phyloP scores from a whole-genome alignment of 2,888 invertebrate genomes.

The Macrophya annulata region DNA sequence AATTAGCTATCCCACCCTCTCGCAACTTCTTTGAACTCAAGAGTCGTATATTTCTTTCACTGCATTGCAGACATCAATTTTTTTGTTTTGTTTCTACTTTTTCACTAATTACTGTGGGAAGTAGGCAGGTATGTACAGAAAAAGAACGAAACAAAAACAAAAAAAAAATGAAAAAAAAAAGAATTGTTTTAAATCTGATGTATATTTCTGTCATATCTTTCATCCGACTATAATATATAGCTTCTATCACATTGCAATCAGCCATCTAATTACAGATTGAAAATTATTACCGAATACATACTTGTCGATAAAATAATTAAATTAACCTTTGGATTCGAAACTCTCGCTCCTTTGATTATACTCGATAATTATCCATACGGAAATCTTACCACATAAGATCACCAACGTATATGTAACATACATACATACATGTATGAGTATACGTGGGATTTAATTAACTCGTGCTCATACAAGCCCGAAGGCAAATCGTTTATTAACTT shows the following conservation, averaged over 20 bases:
- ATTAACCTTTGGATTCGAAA: neutral
- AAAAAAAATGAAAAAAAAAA: neutral
- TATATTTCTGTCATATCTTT: neutral
- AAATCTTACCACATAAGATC: neutral
- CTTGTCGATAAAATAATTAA: slow-evolving; percentile 7
- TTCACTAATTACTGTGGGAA: slow-evolving; percentile 1
- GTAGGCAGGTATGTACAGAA: too few relatives aligned
- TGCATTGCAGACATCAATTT: slow-evolving; percentile 4
- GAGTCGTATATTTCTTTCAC: slow-evolving; percentile 8
- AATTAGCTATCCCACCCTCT: slow-evolving; percentile 27
- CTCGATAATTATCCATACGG: neutral
- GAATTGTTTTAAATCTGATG: neutral
- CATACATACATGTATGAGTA: neutral
- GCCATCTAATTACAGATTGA: neutral
- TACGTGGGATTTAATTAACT: slow-evolving; percentile 30
- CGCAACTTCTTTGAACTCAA: neutral
- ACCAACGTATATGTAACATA: neutral
- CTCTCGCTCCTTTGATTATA: neutral
- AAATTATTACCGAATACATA: neutral
- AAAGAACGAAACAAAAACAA: neutral
- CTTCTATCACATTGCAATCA: neutral
- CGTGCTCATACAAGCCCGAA: neutral
- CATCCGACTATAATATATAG: too few relatives aligned
- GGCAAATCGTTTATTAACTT: neutral
- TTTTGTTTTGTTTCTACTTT: too few relatives aligned